Evolutionary conservation across 2,888 invertebrate species (phyloP).

Genomic region (Scaptomyza tumidula): DNA sequence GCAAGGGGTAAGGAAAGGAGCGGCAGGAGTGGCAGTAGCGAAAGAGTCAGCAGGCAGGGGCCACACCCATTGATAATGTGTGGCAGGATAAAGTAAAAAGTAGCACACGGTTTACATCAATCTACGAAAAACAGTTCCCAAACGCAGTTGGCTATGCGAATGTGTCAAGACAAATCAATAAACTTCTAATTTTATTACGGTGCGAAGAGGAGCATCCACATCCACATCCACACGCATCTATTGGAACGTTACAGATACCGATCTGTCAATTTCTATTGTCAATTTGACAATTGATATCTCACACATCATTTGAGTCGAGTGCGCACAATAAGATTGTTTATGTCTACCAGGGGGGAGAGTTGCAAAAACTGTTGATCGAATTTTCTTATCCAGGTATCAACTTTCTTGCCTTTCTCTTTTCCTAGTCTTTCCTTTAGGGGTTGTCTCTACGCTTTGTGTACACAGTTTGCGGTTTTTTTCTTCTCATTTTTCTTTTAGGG

Average conservation of each 20-base stretch:
- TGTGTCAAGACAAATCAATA: conserved; percentile 84
- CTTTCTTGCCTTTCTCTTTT: conserved; percentile 18
- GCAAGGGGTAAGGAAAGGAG: conserved; percentile 69
- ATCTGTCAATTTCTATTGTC: conserved; percentile 78
- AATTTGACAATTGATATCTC: conserved; percentile 81
- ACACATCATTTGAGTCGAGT: conserved; percentile 81
- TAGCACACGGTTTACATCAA: conserved; percentile 47
- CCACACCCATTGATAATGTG: conserved; percentile 70
- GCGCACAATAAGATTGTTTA: conserved; percentile 82
- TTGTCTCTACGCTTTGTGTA: conserved; percentile 24
- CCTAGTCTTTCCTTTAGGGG: conserved; percentile 24
- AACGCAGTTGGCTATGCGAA: conserved; percentile 47
- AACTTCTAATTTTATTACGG: conserved; percentile 82
- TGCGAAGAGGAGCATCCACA: conserved; percentile 21
- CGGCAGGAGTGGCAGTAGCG: conserved; percentile 22
- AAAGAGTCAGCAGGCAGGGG: conserved; percentile 20
- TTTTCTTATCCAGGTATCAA: conserved; percentile 47
- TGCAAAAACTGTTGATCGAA: conserved; percentile 29
- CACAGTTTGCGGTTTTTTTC: conserved; percentile 62
- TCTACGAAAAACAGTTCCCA: conserved; percentile 35
- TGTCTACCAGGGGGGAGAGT: conserved; percentile 67
- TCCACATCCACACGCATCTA: not conserved
- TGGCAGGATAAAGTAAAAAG: conserved; percentile 18
- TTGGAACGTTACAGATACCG: conserved; percentile 55
- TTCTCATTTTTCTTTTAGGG: not conserved